Percentiles rank a stretch among this genome's conserved stretches.
phyloP scores from a whole-genome alignment of 2,888 invertebrate species.

The Thera britannica region DNA sequence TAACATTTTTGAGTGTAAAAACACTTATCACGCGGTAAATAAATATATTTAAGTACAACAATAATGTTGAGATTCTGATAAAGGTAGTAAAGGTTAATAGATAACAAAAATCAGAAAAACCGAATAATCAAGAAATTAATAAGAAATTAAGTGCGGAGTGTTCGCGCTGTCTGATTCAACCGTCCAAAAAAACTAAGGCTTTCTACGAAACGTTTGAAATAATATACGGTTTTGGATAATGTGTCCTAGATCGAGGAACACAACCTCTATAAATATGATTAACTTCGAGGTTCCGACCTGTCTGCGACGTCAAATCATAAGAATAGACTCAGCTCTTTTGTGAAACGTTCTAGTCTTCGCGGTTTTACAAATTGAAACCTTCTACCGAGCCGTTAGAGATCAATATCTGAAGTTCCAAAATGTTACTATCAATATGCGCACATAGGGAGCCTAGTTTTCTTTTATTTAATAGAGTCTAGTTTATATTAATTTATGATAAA shows the following conservation, averaged over 20 bases:
- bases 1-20: background rate
- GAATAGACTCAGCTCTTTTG: no score
- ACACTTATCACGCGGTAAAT: background rate
- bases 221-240: conserved; percentile 7
- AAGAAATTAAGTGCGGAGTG: background rate
- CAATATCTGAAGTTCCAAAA: no score
- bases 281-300: conserved; percentile 9
- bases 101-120: background rate
- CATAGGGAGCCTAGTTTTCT: no score
- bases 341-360: no score
- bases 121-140: background rate
- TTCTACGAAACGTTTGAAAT: conserved; percentile 2
- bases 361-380: no score
- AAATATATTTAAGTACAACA: background rate
- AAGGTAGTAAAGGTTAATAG: background rate
- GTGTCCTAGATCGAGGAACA: conserved; percentile 8
- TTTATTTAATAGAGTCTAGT: no score
- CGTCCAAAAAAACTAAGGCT: conserved; percentile 4
- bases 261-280: conserved; percentile 10
- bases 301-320: background rate
- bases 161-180: background rate
- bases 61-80: conserved; percentile 1
- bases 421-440: no score
- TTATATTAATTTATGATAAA: no score
- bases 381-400: no score